Evolutionary conservation across 2,797 vertebrate species (phyloP), one percentile per base, ranked within the genome.

Genomic region (Pangasius macronema): DNA sequence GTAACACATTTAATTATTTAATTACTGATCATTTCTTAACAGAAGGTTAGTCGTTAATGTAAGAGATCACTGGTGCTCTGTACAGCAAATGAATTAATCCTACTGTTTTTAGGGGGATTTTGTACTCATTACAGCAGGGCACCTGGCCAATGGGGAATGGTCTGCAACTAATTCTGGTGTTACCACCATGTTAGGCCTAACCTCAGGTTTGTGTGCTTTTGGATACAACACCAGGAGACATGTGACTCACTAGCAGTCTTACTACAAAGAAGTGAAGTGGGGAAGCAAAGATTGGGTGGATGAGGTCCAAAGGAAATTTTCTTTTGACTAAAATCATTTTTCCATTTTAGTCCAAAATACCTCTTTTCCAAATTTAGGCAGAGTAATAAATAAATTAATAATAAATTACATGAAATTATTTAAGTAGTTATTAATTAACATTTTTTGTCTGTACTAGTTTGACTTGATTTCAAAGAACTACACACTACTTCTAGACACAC

Each of bases 101-200:
- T 53, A 20, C 75, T 30, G 49, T 53, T 77, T 76, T 77, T 30
- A 77, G 27, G 75, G 30, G 16, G 5, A 79, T 22, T 79, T 20
- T 55, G 30, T 79, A 33, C n/a, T 79, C 76, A 79, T 79, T 57
- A 33, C n/a, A 30, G 8, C 51, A 55, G 76, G 51, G 76, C 73
- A 30, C 73, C 13, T 51, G 27, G 27, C 51, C 49, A 33, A 5
- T 3, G 8, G 49, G 55, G 27, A 30, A 18, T 53, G 27, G 14
- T 24, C 22, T 42, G 16, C 10, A 75, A 49, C 14, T 33, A 33
- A 77, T 55, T 5, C 20, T 77, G 75, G 51, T 77, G 49, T 77
- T 77, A 33, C 49, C 51, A 81, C 20, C 55, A 8, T 63, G 36
- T 63, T 63, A 82, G 24, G n/a, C 10, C 79, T n/a, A 59, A 77